Percentiles rank a stretch among this genome's conserved stretches.
These are phyloP conservation scores for Cheilosia vulpina DNA, from an alignment of 2,888 invertebrate species.

Conservation along the genomic window DNA sequence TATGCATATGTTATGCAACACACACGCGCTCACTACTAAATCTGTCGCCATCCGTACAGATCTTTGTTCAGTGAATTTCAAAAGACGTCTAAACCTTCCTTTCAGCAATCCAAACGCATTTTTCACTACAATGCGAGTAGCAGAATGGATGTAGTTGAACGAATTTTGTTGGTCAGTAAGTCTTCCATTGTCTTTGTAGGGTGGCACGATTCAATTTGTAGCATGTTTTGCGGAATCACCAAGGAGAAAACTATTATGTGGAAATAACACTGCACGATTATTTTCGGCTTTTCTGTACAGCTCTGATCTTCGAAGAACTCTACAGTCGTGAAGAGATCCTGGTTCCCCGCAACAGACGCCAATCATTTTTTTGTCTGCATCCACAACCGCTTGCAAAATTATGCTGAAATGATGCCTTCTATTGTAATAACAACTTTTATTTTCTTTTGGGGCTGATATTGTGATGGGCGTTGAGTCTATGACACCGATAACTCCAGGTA, in stretches of 20 bases:
- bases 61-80: too few species aligned
- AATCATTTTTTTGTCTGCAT: slow-evolving; percentile 75
- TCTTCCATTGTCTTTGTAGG: slow-evolving; percentile 76
- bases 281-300: slow-evolving; percentile 18
- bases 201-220: slow-evolving; percentile 76
- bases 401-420: slow-evolving; percentile 72
- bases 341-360: slow-evolving; percentile 77
- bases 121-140: slow-evolving; percentile 68
- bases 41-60: slow-evolving; percentile 64
- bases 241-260: slow-evolving; percentile 43
- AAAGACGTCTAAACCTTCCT: too few species aligned
- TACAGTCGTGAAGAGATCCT: slow-evolving; percentile 76
- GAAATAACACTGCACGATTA: slow-evolving; percentile 22
- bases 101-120: too few species aligned
- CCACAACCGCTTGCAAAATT: slow-evolving; percentile 77
- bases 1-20: slow-evolving; percentile 74
- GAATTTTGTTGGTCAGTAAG: slow-evolving; percentile 76
- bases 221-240: slow-evolving; percentile 76
- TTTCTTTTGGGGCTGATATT: slow-evolving; percentile 66
- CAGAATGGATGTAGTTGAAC: slow-evolving; percentile 77
- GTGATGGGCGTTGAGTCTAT: slow-evolving; percentile 76
- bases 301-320: slow-evolving; percentile 73
- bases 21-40: slow-evolving; percentile 71
- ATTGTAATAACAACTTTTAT: slow-evolving; percentile 72
- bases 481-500: slow-evolving; percentile 73